Evolutionary conservation across 2,888 invertebrate genomes (phyloP).

Genomic region (Phorcus lineatus): DNA sequence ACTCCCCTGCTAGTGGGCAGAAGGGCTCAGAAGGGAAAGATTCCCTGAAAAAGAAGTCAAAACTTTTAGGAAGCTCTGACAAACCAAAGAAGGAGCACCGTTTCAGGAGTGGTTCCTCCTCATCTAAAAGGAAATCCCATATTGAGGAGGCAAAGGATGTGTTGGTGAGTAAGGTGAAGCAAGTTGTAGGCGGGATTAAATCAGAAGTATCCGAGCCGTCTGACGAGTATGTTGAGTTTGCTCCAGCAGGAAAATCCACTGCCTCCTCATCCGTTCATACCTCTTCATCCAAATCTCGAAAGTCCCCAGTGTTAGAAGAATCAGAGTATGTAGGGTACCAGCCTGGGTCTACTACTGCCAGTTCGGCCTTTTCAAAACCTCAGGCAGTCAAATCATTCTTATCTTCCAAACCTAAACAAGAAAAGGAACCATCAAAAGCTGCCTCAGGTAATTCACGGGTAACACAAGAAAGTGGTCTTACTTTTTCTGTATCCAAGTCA

Average conservation of each 20-base stretch:
- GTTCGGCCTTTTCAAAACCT: background rate
- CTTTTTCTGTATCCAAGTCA: background rate
- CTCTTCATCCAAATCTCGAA: background rate
- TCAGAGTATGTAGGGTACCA: constrained; percentile 50
- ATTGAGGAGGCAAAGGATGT: background rate
- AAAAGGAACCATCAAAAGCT: constrained; percentile 1
- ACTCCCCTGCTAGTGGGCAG: background rate
- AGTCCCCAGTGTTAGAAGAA: constrained; percentile 19
- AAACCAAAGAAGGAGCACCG: background rate
- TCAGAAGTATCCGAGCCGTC: background rate
- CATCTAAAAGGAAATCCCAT: background rate
- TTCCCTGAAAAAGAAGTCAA: constrained; percentile 20
- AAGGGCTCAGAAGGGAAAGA: constrained; percentile 27
- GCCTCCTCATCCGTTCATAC: too few relatives aligned
- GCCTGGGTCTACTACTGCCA: constrained; percentile 34
- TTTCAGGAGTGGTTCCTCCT: background rate
- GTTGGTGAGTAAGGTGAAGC: background rate
- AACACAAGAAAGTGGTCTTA: background rate
- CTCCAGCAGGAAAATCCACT: constrained; percentile 26
- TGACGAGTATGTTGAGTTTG: constrained; percentile 47
- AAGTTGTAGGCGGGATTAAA: background rate
- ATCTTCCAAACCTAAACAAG: background rate
- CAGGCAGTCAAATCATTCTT: background rate
- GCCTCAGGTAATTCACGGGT: constrained; percentile 11
- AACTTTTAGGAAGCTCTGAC: background rate